Evolutionary conservation across 2,797 vertebrate species (phyloP).

Genomic region (Craterocephalus amniculus): DNA sequence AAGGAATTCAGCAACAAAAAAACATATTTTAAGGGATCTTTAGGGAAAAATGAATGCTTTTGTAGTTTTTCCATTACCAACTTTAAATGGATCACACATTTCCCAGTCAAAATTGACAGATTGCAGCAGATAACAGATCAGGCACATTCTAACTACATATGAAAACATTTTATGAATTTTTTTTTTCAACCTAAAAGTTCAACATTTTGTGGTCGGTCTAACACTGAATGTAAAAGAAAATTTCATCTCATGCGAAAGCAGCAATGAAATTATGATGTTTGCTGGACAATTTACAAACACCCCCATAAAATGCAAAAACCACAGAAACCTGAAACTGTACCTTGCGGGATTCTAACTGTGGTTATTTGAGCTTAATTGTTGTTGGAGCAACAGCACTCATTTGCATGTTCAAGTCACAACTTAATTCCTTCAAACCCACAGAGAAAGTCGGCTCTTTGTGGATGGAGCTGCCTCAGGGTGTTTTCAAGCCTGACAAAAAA

Average conservation of each 20-base stretch:
- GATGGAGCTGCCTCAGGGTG: slow-evolving; percentile 18
- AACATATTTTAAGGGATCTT: too few relatives aligned
- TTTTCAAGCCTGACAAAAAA: slow-evolving; percentile 26
- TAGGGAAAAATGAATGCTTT: neutral
- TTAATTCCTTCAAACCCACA: slow-evolving; percentile 31
- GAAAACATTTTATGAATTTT: neutral
- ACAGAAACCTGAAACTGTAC: slow-evolving; percentile 15
- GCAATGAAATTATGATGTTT: slow-evolving; percentile 1
- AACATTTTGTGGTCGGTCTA: neutral
- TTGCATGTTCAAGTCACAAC: slow-evolving; percentile 26
- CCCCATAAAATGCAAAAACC: slow-evolving; percentile 17
- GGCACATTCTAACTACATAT: slow-evolving; percentile 3
- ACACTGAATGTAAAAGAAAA: slow-evolving; percentile 2
- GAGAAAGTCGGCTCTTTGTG: slow-evolving; percentile 21
- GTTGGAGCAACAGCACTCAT: slow-evolving; percentile 33
- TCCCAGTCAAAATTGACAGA: neutral
- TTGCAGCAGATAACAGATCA: neutral
- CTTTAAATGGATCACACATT: slow-evolving; percentile 6
- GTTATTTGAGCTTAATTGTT: slow-evolving; percentile 29
- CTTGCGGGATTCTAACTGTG: slow-evolving; percentile 17
- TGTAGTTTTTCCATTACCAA: neutral
- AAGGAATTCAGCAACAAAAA: too few relatives aligned
- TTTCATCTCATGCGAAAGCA: slow-evolving; percentile 7
- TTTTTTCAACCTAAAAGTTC: neutral
- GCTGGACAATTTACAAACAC: slow-evolving; percentile 1